Conservation (phyloP, 2,888 invertebrate species). For the Anoncus sp. region DNA sequence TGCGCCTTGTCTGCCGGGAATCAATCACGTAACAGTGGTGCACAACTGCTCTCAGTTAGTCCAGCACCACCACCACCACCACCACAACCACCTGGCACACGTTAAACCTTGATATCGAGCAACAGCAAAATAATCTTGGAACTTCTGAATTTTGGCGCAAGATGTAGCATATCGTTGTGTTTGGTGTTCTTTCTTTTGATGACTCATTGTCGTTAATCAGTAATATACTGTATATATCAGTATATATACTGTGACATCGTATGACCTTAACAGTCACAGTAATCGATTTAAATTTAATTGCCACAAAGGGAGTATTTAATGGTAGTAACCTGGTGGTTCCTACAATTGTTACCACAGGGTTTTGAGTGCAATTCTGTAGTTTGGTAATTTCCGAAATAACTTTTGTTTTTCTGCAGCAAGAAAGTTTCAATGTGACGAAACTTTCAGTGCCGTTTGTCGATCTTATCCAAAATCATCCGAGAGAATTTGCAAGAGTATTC, state of each 20-base stretch:
- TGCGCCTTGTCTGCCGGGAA: slow-evolving; percentile 80
- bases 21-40: slow-evolving; percentile 80
- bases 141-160: slow-evolving; percentile 36
- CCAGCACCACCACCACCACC: slow-evolving; percentile 7
- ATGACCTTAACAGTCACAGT: background rate
- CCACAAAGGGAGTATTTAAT: background rate
- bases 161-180: background rate
- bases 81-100: slow-evolving; percentile 47
- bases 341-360: too few species aligned
- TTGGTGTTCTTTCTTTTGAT: slow-evolving; percentile 8
- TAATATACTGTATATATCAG: background rate
- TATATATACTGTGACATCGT: too few species aligned
- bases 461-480: background rate
- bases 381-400: background rate
- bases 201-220: background rate
- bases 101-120: slow-evolving; percentile 35
- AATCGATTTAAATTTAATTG: background rate
- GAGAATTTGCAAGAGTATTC: background rate
- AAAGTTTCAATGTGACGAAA: background rate
- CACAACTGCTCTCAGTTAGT: slow-evolving; percentile 67
- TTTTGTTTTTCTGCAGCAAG: background rate
- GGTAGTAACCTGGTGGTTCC: background rate
- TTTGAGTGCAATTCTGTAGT: too few species aligned
- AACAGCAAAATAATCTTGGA: slow-evolving; percentile 9
- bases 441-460: background rate